Base-by-base conservation (phyloP, 2,888 invertebrate species). In the Aleiodes leptofemur region DNA sequence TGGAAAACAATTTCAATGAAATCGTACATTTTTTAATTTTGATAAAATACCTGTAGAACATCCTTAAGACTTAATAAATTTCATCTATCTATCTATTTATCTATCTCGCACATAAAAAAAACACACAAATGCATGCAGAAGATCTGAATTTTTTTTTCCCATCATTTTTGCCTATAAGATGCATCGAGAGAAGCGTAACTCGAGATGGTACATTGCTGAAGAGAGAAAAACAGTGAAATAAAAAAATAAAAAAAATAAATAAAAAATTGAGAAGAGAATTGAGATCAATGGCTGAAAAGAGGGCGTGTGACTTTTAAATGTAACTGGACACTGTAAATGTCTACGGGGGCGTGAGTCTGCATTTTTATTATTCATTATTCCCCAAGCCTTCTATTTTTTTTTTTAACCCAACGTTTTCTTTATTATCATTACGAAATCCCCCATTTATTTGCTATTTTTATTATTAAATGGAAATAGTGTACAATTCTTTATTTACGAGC, bases 261-360 rank as follows among this genome's bases (percentile, higher is more conserved):
- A n/a, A n/a, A n/a, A 48, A n/a, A 31, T 50, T 16, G 9, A 72
- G 61, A 78, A 72, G 77, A 72, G 74, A 81, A 81, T 81, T 81
- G 77, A 81, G 80, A 81, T 81, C 79, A 81, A 81, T 79, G 79
- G 77, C 56, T 79, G 64, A 23, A 79, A 78, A 76, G 77, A 77
- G 79, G 78, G 79, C 80, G 80, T 81, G 80, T 70, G 79, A 77
- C 77, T 79, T 77, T 79, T 77, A 74, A 74, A 78, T 77, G 77
- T 77, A 76, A 76, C 76, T 78, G 75, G 78, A 79, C 77, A 72
- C 72, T 76, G 76, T 56, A n/a, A 8, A 51, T 9, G 31, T 68
- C 31, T 53, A 9, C 50, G 68, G 7, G 50, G 68, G 79, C 79
- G 78, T 78, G 77, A 77, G 79, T 76, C 74, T 77, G 66, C 73